These are phyloP conservation scores for Chloroceryle inda DNA, from an alignment of 2,797 vertebrate genomes.

Conservation along the genomic window DNA sequence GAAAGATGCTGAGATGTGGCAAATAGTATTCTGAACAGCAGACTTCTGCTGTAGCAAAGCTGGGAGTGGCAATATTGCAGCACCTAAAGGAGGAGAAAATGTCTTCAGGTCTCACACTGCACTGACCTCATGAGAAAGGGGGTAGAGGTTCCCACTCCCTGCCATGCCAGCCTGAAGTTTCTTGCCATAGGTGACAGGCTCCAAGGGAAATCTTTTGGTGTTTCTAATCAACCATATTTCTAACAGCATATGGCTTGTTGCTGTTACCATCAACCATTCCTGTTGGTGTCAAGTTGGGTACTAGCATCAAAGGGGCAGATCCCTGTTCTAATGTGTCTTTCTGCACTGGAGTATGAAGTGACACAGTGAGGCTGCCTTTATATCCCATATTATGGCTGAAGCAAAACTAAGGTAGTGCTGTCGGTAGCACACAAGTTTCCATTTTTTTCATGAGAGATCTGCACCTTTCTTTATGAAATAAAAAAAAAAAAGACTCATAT, in stretches of 20 bases:
- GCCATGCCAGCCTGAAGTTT: not conserved
- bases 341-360: not conserved
- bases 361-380: not conserved
- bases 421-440: not conserved
- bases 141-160: accelerated
- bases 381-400: not conserved
- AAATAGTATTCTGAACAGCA: not conserved
- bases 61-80: not conserved
- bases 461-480: not conserved
- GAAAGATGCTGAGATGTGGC: not conserved
- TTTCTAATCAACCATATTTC: not conserved
- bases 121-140: not conserved
- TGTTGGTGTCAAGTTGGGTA: not conserved
- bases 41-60: not conserved
- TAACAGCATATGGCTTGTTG: not conserved
- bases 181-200: not conserved
- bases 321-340: not conserved
- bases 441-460: not conserved
- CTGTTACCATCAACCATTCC: not conserved
- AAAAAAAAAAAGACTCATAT: not conserved
- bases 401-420: not conserved
- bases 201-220: not conserved
- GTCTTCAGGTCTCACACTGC: not conserved
- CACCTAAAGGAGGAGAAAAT: not conserved
- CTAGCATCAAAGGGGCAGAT: not conserved